Base-by-base conservation (phyloP, 2,113 vertebrate species). In the Sisor rabdophorus region DNA sequence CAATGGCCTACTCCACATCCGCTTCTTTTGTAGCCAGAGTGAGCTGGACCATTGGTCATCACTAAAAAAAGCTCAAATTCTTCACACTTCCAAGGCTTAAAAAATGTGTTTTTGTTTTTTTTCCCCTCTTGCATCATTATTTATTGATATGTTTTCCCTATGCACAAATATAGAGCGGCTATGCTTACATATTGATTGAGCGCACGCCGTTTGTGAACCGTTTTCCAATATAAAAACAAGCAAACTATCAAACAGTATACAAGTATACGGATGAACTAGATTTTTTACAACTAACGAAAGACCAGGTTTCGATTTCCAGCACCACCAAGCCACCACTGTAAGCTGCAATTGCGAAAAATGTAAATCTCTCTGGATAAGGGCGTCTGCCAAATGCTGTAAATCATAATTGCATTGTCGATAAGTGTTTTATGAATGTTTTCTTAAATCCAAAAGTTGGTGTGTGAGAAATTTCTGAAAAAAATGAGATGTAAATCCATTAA, bases 131-230 rank as follows among this genome's bases (percentile, higher is more conserved):
- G 32, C 71, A 61, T 77, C 83, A 58, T 81, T 87, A 83, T 86
- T 88, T 88, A 82, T 85, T 80, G 82, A 83, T 77, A 71, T 58
- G 19, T 71, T 84, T 84, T 77, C 77, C 80, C 77, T 84, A 67
- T 73, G 76, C 47, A 83, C 80, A 79, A 76, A 82, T 79, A 68
- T 5, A 7, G 15, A 26, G 71, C 68, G 63, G 75, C 76, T 19
- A 82, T 71, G 84, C 81, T 86, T 74, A 83, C 78, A 81, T 87
- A 84, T 83, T 80, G 87, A 89, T 84, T 80, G 84, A 76, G 79
- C 82, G 71, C 4, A 76, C 28, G 32, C 71, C 75, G 79, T 76
- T 61, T 3, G 77, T 75, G 76, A 79, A 4, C 79, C 75, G 52
- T 71, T 30, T 67, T 17, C 73, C 19, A 47, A 78, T 52, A 47